Conservation (phyloP, 2,113 vertebrate species). For the Tamias sibiricus region DNA sequence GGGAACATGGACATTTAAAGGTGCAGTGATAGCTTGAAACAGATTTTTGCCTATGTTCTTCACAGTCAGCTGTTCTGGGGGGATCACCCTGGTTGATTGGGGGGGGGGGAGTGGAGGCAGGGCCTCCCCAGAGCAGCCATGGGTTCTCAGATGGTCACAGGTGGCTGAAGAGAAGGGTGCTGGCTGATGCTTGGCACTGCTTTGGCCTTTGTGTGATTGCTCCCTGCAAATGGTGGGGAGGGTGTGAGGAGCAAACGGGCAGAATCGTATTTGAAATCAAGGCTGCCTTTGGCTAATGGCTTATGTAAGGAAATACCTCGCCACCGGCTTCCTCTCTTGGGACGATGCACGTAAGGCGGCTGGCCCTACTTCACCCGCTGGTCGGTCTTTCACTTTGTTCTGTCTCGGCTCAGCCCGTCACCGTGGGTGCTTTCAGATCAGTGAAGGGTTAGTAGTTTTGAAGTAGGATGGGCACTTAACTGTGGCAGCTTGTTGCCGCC, state of each 20-base stretch:
- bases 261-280: neutral
- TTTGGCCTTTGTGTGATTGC: neutral
- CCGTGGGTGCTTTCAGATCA: neutral
- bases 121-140: neutral
- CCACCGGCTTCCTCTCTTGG: too few species aligned
- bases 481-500: neutral
- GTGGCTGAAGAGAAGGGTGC: neutral
- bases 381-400: neutral
- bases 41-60: neutral
- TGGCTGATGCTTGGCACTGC: rapidly evolving
- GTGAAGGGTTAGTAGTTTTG: neutral
- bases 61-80: neutral
- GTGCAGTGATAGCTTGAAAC: neutral
- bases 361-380: rapidly evolving
- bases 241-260: too few species aligned
- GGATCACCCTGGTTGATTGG: neutral
- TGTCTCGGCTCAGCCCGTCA: neutral
- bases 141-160: neutral
- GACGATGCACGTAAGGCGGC: neutral
- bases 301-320: neutral
- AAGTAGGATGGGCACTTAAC: neutral
- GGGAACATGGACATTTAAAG: neutral
- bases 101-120: neutral
- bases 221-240: too few species aligned
- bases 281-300: neutral